A percentile compares a stretch with the other conserved stretches of the same genome.
Evolutionary conservation across 2,113 vertebrate genomes (phyloP).

Genomic region (Podarcis muralis): DNA sequence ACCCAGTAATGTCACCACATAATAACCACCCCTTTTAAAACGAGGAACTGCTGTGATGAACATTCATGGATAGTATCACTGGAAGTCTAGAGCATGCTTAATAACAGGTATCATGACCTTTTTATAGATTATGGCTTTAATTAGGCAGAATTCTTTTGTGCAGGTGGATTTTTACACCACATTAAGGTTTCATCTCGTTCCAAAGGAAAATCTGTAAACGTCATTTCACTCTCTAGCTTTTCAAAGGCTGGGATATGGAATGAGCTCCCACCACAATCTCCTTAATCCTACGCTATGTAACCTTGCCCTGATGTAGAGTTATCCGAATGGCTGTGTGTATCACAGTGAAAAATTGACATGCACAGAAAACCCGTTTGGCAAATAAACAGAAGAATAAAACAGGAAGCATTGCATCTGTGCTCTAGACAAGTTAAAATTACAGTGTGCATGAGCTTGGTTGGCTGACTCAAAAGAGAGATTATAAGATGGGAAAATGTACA

Average conservation of each 20-base stretch:
- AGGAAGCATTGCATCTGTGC: not conserved
- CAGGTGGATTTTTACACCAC: conserved; percentile 33
- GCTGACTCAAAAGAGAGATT: not conserved
- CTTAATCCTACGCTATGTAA: not conserved
- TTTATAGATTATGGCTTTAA: conserved; percentile 62
- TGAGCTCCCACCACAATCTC: not conserved
- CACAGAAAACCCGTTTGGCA: too few species aligned
- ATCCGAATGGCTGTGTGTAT: not conserved
- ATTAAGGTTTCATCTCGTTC: conserved; percentile 20
- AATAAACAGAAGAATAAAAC: not conserved
- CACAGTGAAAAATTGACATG: not conserved
- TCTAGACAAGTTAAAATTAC: too few species aligned
- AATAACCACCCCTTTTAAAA: conserved; percentile 67
- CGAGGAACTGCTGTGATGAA: conserved; percentile 71
- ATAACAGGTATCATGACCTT: conserved; percentile 68
- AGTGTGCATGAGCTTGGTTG: not conserved
- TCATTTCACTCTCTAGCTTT: not conserved
- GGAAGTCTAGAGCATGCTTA: conserved; percentile 61
- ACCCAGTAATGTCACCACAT: conserved; percentile 64
- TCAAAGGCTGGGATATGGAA: not conserved
- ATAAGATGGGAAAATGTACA: not conserved
- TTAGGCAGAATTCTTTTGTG: conserved; percentile 44
- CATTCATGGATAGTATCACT: conserved; percentile 67
- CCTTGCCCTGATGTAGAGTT: not conserved
- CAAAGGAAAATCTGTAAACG: not conserved